phyloP scores from a whole-genome alignment of 2,113 vertebrate species.

The Plecturocebus donacophilus region DNA sequence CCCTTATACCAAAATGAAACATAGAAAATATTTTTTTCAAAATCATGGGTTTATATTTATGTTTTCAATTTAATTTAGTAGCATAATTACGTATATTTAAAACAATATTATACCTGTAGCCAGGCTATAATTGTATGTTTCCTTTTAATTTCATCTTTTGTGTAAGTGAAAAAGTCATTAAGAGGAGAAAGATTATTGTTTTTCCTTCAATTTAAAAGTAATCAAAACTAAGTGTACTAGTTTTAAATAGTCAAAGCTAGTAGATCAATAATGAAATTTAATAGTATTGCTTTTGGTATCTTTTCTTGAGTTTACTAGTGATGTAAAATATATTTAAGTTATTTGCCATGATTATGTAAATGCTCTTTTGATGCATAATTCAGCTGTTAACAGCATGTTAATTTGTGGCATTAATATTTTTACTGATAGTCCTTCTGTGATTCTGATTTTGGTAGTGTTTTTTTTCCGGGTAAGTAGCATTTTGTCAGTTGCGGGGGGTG shows the following conservation, averaged over 20 bases:
- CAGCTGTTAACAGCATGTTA: not conserved
- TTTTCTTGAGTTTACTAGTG: not conserved
- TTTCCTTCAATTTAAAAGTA: not conserved
- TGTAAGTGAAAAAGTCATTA: not conserved
- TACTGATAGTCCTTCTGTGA: not conserved
- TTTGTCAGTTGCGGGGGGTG: too few relatives aligned
- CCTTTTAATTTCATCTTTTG: not conserved
- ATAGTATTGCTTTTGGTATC: not conserved
- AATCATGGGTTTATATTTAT: not conserved
- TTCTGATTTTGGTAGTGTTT: not conserved
- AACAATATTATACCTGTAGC: not conserved
- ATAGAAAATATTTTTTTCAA: not conserved
- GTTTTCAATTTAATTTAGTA: not conserved
- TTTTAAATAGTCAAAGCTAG: not conserved
- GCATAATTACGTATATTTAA: not conserved
- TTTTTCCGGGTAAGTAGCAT: not conserved
- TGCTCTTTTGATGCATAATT: not conserved
- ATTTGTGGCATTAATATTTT: not conserved
- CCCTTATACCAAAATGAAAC: not conserved
- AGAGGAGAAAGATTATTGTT: not conserved
- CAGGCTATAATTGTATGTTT: not conserved
- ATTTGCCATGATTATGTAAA: not conserved
- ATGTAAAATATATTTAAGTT: not conserved
- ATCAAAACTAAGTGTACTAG: not conserved
- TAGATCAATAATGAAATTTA: not conserved